A percentile compares a stretch with the other conserved stretches of the same genome.
phyloP scores from a whole-genome alignment of 2,113 vertebrate species.

The Bagarius yarrelli region DNA sequence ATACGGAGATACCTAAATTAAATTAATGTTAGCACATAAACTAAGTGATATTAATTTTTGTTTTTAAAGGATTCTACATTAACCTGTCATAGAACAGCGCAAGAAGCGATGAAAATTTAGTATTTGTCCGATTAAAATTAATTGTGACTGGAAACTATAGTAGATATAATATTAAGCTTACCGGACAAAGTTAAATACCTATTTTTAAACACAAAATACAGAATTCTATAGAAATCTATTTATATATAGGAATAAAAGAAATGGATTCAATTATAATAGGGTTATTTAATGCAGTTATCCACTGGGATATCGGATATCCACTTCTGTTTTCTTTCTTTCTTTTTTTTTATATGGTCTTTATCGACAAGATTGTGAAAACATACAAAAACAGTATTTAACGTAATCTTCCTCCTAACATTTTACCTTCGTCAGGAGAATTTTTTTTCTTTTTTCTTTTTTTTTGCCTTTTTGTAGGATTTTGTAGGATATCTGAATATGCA shows the following conservation, averaged over 20 bases:
- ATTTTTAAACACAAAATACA: conserved; percentile 75
- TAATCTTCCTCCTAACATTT: conserved; percentile 1
- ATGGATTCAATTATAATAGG: conserved; percentile 48
- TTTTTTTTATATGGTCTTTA: conserved; percentile 31
- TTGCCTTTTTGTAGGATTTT: neutral
- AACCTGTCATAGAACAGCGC: neutral
- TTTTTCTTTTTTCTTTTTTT: neutral
- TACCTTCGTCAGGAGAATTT: neutral
- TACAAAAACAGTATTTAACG: conserved; percentile 39
- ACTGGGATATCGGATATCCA: conserved; percentile 32
- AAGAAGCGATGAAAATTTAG: neutral
- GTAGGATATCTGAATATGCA: neutral
- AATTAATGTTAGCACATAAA: conserved; percentile 56
- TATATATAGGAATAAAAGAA: conserved; percentile 51
- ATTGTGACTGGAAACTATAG: conserved; percentile 68
- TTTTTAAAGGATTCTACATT: conserved; percentile 46
- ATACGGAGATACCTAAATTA: conserved; percentile 4
- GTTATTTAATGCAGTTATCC: conserved; percentile 58
- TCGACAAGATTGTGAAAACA: conserved; percentile 40
- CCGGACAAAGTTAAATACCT: conserved; percentile 65
- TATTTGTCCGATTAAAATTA: conserved; percentile 48
- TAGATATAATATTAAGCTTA: conserved; percentile 65
- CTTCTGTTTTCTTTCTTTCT: conserved; percentile 20
- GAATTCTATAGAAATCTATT: conserved; percentile 53
- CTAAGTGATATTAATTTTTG: conserved; percentile 44